phyloP scores from a whole-genome alignment of 2,888 invertebrate species.

The Saturnia pavonia region DNA sequence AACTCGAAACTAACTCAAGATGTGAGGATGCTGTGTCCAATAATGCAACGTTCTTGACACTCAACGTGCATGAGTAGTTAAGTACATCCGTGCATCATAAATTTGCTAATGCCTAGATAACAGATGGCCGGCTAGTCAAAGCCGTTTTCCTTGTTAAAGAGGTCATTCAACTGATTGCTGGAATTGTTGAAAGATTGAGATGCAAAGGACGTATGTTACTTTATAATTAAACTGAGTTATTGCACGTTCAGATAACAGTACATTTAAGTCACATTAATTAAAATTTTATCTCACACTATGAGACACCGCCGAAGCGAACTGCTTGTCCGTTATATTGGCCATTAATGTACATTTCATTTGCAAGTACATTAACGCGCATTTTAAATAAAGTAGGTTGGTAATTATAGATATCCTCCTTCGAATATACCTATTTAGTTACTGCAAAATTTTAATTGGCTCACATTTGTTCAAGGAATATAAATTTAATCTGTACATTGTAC shows the following conservation, averaged over 20 bases:
- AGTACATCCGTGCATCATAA: conserved; percentile 52
- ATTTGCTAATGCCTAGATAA: conserved; percentile 65
- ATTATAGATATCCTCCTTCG: not conserved
- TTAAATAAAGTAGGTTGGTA: not conserved
- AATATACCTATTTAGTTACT: too few species aligned
- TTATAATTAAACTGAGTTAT: not conserved
- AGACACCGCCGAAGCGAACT: not conserved
- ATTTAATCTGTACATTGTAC: not conserved
- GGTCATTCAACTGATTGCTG: conserved; percentile 58
- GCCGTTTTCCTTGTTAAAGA: conserved; percentile 52
- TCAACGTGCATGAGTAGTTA: not conserved
- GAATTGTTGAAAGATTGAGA: not conserved
- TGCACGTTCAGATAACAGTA: not conserved
- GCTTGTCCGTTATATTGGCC: not conserved
- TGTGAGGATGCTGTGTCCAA: conserved; percentile 8
- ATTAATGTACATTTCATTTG: not conserved
- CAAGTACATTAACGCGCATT: not conserved
- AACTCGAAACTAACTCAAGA: not conserved
- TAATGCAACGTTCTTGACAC: conserved; percentile 3
- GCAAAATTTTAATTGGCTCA: too few species aligned
- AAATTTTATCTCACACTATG: not conserved
- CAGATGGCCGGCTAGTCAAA: conserved; percentile 50
- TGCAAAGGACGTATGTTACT: not conserved
- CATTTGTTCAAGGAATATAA: too few species aligned
- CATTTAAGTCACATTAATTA: not conserved